Evolutionary conservation across 2,113 vertebrate species (phyloP).

Genomic region (Rattus rattus): DNA sequence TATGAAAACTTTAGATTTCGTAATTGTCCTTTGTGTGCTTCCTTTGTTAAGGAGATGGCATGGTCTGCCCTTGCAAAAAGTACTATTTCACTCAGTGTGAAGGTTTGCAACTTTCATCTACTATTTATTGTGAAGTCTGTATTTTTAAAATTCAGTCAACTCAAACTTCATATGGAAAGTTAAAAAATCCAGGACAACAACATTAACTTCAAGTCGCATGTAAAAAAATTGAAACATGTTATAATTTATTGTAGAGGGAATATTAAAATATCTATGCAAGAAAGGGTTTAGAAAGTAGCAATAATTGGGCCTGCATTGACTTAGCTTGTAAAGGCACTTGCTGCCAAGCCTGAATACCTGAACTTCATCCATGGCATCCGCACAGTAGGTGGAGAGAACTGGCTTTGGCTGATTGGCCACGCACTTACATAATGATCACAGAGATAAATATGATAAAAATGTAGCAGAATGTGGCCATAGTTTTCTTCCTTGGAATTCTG

Average conservation of each 20-base stretch:
- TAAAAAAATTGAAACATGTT: conserved; percentile 9
- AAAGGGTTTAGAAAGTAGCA: conserved; percentile 27
- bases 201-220: conserved; percentile 20
- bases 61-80: background rate
- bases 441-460: too few species aligned
- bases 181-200: background rate
- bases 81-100: background rate
- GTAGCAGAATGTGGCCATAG: too few species aligned
- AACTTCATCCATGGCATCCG: background rate
- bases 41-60: conserved; percentile 9
- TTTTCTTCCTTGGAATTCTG: too few species aligned
- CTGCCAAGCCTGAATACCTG: background rate
- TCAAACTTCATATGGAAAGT: background rate
- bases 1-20: background rate
- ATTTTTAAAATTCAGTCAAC: conserved; percentile 19
- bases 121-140: conserved; percentile 31
- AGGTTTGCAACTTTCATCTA: background rate
- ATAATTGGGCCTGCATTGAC: background rate
- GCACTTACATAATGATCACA: too few species aligned
- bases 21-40: background rate
- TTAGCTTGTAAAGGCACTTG: background rate
- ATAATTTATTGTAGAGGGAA: conserved; percentile 10
- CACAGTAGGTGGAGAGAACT: background rate
- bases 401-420: background rate
- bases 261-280: background rate